Percentiles rank a stretch among this genome's conserved stretches.
Conservation (phyloP, 1,140 invertebrate species). For the Dufourea novaeangliae region DNA sequence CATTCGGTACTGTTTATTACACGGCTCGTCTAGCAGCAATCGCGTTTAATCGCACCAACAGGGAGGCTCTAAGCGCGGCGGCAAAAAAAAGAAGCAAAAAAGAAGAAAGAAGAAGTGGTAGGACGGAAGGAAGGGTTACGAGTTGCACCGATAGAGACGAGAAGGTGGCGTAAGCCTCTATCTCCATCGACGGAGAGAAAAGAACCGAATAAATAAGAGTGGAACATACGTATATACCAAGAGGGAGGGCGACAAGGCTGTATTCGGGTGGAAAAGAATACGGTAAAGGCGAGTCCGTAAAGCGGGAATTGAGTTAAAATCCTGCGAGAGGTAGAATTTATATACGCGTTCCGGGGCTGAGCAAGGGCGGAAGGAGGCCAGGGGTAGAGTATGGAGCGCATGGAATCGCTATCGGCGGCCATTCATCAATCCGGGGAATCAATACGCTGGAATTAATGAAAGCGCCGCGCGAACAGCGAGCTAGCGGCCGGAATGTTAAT, state of each 20-base stretch:
- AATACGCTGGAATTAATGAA: slow-evolving; percentile 83
- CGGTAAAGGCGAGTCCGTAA: slow-evolving; percentile 51
- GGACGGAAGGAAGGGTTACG: slow-evolving; percentile 15
- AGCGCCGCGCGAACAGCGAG: slow-evolving; percentile 82
- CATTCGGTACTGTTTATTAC: slow-evolving; percentile 35
- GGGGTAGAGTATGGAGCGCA: slow-evolving; percentile 71
- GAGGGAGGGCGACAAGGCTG: slow-evolving; percentile 18
- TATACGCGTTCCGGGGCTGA: slow-evolving; percentile 63
- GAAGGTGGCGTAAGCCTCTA: background rate
- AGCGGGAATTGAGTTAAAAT: slow-evolving; percentile 76
- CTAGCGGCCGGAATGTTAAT: slow-evolving; percentile 82
- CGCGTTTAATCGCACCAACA: slow-evolving; percentile 1
- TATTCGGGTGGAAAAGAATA: slow-evolving; percentile 42
- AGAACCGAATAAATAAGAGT: slow-evolving; percentile 4
- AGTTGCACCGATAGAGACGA: slow-evolving; percentile 21
- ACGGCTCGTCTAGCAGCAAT: slow-evolving; percentile 30
- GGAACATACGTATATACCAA: slow-evolving; percentile 25
- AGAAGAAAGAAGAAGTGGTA: too few species aligned
- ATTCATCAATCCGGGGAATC: slow-evolving; percentile 82
- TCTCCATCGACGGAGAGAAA: slow-evolving; percentile 1
- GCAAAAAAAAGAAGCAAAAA: background rate
- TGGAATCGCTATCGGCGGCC: slow-evolving; percentile 82
- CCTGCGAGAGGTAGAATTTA: slow-evolving; percentile 75
- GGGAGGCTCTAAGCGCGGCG: background rate
- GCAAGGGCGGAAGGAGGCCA: slow-evolving; percentile 60